A percentile compares a stretch with the other conserved stretches of the same genome.
These are phyloP conservation scores for Coccyzus lansbergi DNA, from an alignment of 2,797 vertebrate genomes.

Conservation along the genomic window DNA sequence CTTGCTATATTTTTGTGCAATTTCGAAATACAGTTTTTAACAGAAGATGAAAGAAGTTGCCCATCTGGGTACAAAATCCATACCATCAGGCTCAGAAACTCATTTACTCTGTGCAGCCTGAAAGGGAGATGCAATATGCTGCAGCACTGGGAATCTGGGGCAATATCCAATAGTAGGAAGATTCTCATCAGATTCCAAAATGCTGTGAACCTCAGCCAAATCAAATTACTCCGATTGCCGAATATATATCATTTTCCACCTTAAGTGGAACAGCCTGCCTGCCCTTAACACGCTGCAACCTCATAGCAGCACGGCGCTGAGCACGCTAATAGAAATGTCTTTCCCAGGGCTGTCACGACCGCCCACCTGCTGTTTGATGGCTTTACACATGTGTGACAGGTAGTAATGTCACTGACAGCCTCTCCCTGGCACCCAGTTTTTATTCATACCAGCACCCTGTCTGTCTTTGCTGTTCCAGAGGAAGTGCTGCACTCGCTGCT, in stretches of 20 bases:
- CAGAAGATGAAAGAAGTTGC: slow-evolving; percentile 22
- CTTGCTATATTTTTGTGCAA: background rate
- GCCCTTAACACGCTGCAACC: background rate
- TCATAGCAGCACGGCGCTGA: background rate
- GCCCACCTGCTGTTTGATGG: slow-evolving; percentile 66
- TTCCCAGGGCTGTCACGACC: slow-evolving; percentile 57
- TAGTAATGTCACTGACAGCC: slow-evolving; percentile 69
- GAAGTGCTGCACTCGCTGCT: background rate
- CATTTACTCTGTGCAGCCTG: background rate
- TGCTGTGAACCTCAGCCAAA: slow-evolving; percentile 25
- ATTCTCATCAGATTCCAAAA: slow-evolving; percentile 35
- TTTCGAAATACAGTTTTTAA: background rate
- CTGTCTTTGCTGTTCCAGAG: background rate
- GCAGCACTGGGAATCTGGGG: slow-evolving; percentile 20
- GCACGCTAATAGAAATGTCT: slow-evolving; percentile 53
- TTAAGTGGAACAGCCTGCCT: slow-evolving; percentile 27
- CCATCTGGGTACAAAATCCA: slow-evolving; percentile 14
- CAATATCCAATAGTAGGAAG: slow-evolving; percentile 23
- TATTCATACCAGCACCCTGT: slow-evolving; percentile 27
- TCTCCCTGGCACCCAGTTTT: slow-evolving; percentile 57
- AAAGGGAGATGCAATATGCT: slow-evolving; percentile 31
- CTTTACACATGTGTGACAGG: slow-evolving; percentile 72
- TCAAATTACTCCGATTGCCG: background rate
- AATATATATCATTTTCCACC: slow-evolving; percentile 26
- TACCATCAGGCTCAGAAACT: slow-evolving; percentile 2